phyloP scores from a whole-genome alignment of 2,113 vertebrate genomes.

The Festucalex cinctus region DNA sequence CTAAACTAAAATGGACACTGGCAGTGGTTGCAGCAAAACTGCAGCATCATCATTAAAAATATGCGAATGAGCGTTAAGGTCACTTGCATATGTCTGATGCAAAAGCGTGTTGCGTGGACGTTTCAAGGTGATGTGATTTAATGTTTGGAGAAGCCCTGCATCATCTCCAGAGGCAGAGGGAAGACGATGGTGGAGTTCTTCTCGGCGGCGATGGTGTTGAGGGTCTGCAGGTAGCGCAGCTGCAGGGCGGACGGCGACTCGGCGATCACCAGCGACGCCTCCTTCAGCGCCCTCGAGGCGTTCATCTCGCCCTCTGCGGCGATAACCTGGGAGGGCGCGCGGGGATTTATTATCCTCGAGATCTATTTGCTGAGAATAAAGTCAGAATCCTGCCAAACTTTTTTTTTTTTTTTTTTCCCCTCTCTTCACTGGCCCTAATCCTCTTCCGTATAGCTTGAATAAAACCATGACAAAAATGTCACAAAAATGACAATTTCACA shows the following conservation, averaged over 20 bases:
- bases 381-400: no score
- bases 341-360: not conserved
- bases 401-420: no score
- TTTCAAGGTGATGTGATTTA: conserved; percentile 26
- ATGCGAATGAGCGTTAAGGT: not conserved
- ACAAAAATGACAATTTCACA: no score
- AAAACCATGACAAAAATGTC: no score
- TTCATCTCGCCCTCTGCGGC: conserved; percentile 91
- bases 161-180: conserved; percentile 85
- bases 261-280: conserved; percentile 85
- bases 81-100: not conserved
- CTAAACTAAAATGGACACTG: not conserved
- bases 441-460: no score
- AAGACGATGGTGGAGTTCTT: conserved; percentile 94
- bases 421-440: no score
- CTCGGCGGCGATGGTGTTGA: conserved; percentile 86
- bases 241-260: conserved; percentile 89
- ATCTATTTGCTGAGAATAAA: not conserved
- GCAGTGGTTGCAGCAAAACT: not conserved
- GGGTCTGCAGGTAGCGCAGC: conserved; percentile 90
- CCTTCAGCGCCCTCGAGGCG: conserved; percentile 84
- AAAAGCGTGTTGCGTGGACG: not conserved
- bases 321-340: conserved; percentile 76
- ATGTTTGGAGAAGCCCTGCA: conserved; percentile 71
- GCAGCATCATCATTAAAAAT: not conserved